A percentile compares a stretch with the other conserved stretches of the same genome.
Conservation (phyloP, 2,797 vertebrate species). For the Epinephelus malabaricus region DNA sequence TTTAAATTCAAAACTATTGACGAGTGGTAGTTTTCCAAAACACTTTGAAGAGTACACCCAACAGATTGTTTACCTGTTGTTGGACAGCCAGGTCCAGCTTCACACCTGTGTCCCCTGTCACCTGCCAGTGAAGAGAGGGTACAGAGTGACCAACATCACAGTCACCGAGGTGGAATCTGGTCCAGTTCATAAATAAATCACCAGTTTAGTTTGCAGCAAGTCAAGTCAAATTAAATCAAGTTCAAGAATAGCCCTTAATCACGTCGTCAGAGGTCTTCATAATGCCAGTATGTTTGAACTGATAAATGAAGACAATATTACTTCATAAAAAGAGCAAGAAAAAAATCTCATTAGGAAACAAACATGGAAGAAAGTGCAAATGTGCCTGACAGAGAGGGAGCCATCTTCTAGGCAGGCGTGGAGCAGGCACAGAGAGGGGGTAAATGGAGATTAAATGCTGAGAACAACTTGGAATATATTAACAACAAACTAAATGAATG, state of each 20-base stretch:
- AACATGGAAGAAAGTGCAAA: slow-evolving; percentile 37
- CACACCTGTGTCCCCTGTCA: not conserved
- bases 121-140: not conserved
- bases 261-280: slow-evolving; percentile 6
- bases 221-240: slow-evolving; percentile 35
- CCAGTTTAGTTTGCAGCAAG: slow-evolving; percentile 24
- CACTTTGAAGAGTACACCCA: not conserved
- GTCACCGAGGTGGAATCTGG: not conserved
- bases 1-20: not conserved
- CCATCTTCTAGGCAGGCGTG: slow-evolving; percentile 26
- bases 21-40: not conserved
- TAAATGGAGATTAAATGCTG: slow-evolving; percentile 54
- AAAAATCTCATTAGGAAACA: slow-evolving; percentile 32
- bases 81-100: slow-evolving; percentile 5
- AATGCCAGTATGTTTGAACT: slow-evolving; percentile 15
- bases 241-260: not conserved
- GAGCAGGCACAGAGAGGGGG: slow-evolving; percentile 32
- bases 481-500: slow-evolving; percentile 19
- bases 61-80: slow-evolving; percentile 18
- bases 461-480: slow-evolving; percentile 37
- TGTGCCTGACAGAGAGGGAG: slow-evolving; percentile 25
- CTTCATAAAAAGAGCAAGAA: slow-evolving; percentile 1
- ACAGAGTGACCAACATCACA: not conserved
- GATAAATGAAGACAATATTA: slow-evolving; percentile 23
- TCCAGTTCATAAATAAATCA: slow-evolving; percentile 37